Conservation (phyloP, 1,140 invertebrate genomes). For the Hylaeus anthracinus region DNA sequence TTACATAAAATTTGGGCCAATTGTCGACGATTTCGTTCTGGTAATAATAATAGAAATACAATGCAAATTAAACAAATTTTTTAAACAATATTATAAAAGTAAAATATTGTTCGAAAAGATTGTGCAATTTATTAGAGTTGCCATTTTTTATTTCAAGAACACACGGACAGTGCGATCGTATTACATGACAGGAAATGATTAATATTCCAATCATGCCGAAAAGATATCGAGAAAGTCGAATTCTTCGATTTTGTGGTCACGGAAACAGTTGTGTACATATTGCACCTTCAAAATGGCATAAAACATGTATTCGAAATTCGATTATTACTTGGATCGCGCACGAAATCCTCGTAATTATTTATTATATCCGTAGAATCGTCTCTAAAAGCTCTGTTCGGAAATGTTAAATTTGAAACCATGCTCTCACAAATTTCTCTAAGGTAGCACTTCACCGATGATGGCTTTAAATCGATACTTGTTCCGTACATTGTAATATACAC, state of each 20-base stretch:
- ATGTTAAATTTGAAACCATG: neutral
- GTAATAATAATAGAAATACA: neutral
- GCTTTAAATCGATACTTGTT: slow-evolving; percentile 23
- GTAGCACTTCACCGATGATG: neutral
- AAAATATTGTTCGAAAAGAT: too few relatives aligned
- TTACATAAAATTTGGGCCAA: too few relatives aligned
- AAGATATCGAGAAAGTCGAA: neutral
- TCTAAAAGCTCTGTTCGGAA: neutral
- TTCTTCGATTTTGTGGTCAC: neutral
- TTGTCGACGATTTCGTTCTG: too few relatives aligned
- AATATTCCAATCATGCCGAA: neutral
- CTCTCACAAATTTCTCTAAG: neutral
- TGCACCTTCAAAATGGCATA: too few relatives aligned
- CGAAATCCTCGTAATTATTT: neutral
- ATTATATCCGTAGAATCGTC: neutral
- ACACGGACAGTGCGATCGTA: neutral
- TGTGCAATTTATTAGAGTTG: too few relatives aligned
- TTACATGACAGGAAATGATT: neutral
- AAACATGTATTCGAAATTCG: neutral
- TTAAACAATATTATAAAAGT: neutral
- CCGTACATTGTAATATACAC: neutral
- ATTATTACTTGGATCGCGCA: neutral
- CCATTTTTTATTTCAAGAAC: neutral
- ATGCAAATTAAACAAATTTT: neutral
- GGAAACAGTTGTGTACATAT: neutral